Base-by-base conservation (phyloP, 2,797 vertebrate species). In the Otolemur crassicaudatus region DNA sequence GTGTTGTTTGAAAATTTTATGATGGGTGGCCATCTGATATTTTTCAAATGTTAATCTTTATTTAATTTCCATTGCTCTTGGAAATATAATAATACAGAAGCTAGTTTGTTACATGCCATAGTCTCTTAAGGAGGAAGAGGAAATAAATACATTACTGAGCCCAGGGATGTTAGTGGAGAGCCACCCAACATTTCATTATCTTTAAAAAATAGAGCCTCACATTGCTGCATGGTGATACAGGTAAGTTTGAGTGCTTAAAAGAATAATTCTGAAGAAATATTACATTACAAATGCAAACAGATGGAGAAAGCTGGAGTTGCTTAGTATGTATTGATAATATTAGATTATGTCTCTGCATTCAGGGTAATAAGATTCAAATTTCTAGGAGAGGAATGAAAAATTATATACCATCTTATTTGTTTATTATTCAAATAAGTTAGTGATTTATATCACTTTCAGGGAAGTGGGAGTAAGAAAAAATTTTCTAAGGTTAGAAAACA, bases 361-460 rank as follows among this genome's bases (percentile, higher is more conserved):
- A 27, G 76, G 93, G 96, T 97, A 97, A 98, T 97, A 97, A 98
- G 90, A 97, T 97, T 97, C 96, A 67, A 94, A 94, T 96, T 96
- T 94, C 96, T 63, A 94, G 60, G 81, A 93, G 85, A 34, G 65
- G 81, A 96, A 97, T 98, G 97, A 97, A 97, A 97, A 97, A 97
- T 98, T 97, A 97, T 97, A 93, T 91, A 92, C 49, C 95, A 95
- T 97, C 97, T 97, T 97, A 97, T 97, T 96, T 97, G 96, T 97
- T 98, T 97, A 94, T 97, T 97, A 97, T 97, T 97, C 84, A 96
- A 97, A 97, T 92, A 91, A 97, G 96, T 96, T 94, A 70, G 60
- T 97, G 97, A 98, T 97, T 97, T 95, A 98, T 97, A 72, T 92
- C 85, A 86, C 34, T 96, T 93, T 86, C 87, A 92, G 40, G 13